phyloP scores from a whole-genome alignment of 2,797 vertebrate species.

The Eulemur coronatus region DNA sequence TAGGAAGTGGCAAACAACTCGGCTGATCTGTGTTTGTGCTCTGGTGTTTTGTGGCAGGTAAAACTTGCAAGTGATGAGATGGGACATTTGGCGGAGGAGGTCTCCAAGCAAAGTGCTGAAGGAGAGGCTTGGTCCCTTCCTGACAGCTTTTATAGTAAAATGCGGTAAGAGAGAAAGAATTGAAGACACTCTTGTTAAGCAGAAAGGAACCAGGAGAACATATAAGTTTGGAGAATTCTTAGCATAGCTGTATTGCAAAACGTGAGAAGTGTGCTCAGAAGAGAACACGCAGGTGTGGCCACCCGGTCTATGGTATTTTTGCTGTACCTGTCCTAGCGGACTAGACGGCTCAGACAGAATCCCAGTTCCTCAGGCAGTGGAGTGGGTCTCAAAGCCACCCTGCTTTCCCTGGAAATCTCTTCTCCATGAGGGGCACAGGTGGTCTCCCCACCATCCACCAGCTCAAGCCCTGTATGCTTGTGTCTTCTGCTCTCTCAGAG shows the following conservation, averaged over 20 bases:
- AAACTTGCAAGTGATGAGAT: no score
- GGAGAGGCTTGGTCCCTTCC: background rate
- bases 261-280: background rate
- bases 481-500: background rate
- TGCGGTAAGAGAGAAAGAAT: background rate
- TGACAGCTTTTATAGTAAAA: background rate
- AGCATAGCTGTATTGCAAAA: background rate
- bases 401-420: background rate
- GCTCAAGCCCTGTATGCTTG: background rate
- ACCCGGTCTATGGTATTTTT: background rate
- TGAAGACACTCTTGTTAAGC: background rate
- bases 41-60: background rate
- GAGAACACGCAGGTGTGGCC: background rate
- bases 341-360: background rate
- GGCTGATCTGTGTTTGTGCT: fast-evolving
- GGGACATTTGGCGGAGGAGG: background rate
- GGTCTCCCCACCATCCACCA: background rate
- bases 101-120: background rate
- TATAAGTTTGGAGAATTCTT: background rate
- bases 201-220: background rate
- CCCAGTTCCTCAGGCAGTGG: background rate
- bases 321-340: background rate
- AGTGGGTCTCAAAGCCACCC: background rate
- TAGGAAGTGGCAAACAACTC: background rate
- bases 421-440: background rate